These are phyloP conservation scores for Danionella cerebrum DNA, from an alignment of 2,113 vertebrate species.

Conservation along the genomic window DNA sequence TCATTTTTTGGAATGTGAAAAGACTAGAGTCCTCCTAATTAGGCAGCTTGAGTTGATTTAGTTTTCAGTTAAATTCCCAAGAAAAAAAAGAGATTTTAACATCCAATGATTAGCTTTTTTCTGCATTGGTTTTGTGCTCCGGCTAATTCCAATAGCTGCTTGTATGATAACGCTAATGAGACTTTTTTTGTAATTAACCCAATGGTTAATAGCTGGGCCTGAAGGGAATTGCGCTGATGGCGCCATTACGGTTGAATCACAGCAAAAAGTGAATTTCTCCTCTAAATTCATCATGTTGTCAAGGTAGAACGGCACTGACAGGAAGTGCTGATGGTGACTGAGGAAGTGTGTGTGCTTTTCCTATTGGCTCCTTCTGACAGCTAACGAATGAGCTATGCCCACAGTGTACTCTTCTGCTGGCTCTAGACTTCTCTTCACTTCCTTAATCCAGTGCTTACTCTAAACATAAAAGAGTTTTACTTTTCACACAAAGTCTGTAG, in stretches of 20 bases:
- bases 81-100: no score
- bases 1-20: no score
- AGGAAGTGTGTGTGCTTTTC: neutral
- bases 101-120: neutral
- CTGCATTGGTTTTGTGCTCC: neutral
- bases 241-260: conserved; percentile 12
- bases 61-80: no score
- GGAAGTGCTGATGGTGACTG: neutral
- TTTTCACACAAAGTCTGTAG: neutral
- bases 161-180: conserved; percentile 18
- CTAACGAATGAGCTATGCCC: neutral
- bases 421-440: neutral
- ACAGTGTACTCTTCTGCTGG: neutral
- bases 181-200: conserved; percentile 26
- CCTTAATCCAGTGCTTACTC: neutral
- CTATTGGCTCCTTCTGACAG: neutral
- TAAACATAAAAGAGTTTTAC: neutral
- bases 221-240: neutral
- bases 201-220: conserved; percentile 7
- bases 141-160: neutral
- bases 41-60: no score
- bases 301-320: neutral
- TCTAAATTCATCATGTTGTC: neutral
- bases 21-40: no score
- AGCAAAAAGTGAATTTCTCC: neutral